These are phyloP conservation scores for Euleptes europaea DNA, from an alignment of 2,113 vertebrate genomes.

Conservation along the genomic window DNA sequence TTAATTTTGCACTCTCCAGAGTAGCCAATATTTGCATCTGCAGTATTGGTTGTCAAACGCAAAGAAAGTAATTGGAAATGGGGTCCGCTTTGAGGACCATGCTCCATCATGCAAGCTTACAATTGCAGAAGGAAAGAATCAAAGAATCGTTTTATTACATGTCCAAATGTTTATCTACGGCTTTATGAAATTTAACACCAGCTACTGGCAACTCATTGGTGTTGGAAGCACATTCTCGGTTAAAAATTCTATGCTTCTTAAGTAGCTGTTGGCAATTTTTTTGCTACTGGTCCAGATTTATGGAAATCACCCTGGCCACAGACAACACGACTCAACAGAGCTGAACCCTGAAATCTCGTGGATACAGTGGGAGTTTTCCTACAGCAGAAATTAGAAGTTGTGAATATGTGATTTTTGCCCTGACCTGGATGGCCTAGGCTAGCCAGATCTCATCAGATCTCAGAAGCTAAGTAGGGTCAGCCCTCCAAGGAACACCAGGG, in stretches of 20 bases:
- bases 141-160: slow-evolving; percentile 58
- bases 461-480: too few relatives aligned
- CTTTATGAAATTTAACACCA: not conserved
- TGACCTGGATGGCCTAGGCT: too few relatives aligned
- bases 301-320: not conserved
- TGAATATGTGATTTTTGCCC: too few relatives aligned
- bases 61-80: slow-evolving; percentile 54
- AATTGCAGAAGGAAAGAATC: slow-evolving; percentile 17
- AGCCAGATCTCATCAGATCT: too few relatives aligned
- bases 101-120: slow-evolving; percentile 30
- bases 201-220: slow-evolving; percentile 15
- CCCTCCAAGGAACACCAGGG: too few relatives aligned
- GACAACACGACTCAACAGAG: not conserved
- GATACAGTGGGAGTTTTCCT: too few relatives aligned
- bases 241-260: not conserved
- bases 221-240: slow-evolving; percentile 16
- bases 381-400: too few relatives aligned
- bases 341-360: not conserved
- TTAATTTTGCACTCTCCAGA: slow-evolving; percentile 55
- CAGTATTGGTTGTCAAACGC: slow-evolving; percentile 60
- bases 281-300: not conserved
- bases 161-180: slow-evolving; percentile 22
- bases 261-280: not conserved
- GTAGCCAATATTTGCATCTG: slow-evolving; percentile 59
- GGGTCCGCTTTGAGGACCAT: slow-evolving; percentile 47